Evolutionary conservation across 1,140 invertebrate species (phyloP).

Genomic region (Drosophila virilis): DNA sequence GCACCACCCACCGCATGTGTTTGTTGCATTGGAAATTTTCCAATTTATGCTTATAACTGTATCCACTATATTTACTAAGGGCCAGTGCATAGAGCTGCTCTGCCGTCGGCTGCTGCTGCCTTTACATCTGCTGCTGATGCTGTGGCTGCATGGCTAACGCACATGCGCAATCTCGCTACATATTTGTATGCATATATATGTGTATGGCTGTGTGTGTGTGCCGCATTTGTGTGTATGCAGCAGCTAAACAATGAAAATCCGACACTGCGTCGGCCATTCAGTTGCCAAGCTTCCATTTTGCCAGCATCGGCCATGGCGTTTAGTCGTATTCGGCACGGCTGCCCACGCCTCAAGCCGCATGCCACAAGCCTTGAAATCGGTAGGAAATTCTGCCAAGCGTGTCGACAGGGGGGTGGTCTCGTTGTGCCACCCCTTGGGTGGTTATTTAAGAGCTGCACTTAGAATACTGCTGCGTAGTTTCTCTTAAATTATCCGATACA

Average conservation of each 20-base stretch:
- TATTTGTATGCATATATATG: slow-evolving; percentile 30
- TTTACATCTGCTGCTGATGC: slow-evolving; percentile 9
- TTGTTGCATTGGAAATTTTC: slow-evolving; percentile 59
- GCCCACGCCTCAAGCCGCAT: slow-evolving; percentile 38
- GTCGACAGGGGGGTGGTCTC: slow-evolving; percentile 4
- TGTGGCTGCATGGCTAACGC: slow-evolving; percentile 8
- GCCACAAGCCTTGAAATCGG: slow-evolving; percentile 28
- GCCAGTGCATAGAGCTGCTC: slow-evolving; percentile 37
- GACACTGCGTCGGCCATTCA: slow-evolving; percentile 54
- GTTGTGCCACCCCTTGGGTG: slow-evolving; percentile 30
- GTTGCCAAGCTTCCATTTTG: slow-evolving; percentile 67
- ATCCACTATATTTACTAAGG: slow-evolving; percentile 19
- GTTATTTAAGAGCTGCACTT: slow-evolving; percentile 54
- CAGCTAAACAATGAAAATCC: slow-evolving; percentile 62
- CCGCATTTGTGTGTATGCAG: slow-evolving; percentile 25
- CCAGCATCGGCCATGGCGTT: slow-evolving; percentile 72
- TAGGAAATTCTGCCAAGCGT: slow-evolving; percentile 50
- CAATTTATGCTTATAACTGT: slow-evolving; percentile 75
- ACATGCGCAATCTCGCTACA: slow-evolving; percentile 56
- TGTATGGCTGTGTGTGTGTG: slow-evolving; percentile 4
- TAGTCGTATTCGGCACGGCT: slow-evolving; percentile 55
- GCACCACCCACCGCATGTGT: background rate
- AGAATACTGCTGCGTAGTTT: slow-evolving; percentile 50
- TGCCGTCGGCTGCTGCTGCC: slow-evolving; percentile 60
- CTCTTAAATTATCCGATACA: slow-evolving; percentile 71